Base-by-base conservation (phyloP, 1,140 invertebrate genomes). In the Gryon sp. region DNA sequence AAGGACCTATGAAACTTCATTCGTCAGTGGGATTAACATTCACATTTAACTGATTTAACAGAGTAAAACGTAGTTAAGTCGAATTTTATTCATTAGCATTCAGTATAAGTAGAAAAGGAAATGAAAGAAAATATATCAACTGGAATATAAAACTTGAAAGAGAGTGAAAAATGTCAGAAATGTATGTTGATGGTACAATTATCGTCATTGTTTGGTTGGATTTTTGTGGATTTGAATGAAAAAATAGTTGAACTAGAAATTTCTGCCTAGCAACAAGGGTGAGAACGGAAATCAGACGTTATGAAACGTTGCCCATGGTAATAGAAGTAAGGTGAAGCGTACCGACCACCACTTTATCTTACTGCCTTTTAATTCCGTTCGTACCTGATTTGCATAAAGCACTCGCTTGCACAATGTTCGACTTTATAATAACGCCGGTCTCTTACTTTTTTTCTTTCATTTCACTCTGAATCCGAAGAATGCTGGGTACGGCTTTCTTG, bases 311-410 rank as follows among this genome's bases (percentile, higher is more conserved):
- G 70, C 40, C 43, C 28, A 38, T 68, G 60, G 57, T 46, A 43
- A 36, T 16, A 68, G 46, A 70, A 45, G 75, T n/a, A 62, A 75
- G 62, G 62, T 72, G 63, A 81, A 79, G 28, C 59, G 52, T 63
- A 60, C 57, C 79, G 68, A 57, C 79, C 70, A 80, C 69, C 68
- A 79, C 78, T 82, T 80, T 79, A 83, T 84, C 78, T 57, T 63
- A 68, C 77, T 76, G 78, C 72, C 78, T 84, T 84, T 85, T 84
- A 84, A 84, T 85, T 83, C 82, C 82, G 78, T 82, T 81, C 76
- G 76, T 82, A 79, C 68, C 77, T 82, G 73, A 70, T 85, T 83
- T 81, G 81, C 82, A 83, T 83, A 81, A 84, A 79, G 75, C 73
- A 60, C 53, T 52, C 62, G 66, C 62, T 68, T 68, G 63, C 48